A percentile compares a stretch with the other conserved stretches of the same genome.
These are phyloP conservation scores for Phaedon cochleariae DNA, from an alignment of 2,888 invertebrate genomes.

Conservation along the genomic window DNA sequence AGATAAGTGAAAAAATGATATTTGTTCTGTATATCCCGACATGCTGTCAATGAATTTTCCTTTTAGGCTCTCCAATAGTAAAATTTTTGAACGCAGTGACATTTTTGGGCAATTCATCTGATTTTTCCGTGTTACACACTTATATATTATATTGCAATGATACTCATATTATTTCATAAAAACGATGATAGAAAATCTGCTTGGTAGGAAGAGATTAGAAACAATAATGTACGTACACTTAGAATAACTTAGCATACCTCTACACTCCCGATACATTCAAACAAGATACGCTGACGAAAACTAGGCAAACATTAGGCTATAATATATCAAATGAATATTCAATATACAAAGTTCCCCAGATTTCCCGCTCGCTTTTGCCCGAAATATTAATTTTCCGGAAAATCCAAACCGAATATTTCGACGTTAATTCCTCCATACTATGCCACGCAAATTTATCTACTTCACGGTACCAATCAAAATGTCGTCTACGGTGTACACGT, in stretches of 20 bases:
- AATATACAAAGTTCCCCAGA: not conserved
- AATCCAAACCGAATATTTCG: conserved; percentile 28
- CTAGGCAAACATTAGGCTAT: not conserved
- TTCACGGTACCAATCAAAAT: conserved; percentile 41
- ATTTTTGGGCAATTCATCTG: too few species aligned
- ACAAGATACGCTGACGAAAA: not conserved
- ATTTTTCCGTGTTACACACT: too few species aligned
- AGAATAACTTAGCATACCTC: not conserved
- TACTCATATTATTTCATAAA: too few species aligned
- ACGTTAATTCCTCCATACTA: conserved; percentile 24
- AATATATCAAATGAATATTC: not conserved
- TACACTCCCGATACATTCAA: not conserved
- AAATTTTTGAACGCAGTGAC: too few species aligned
- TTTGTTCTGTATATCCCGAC: too few species aligned
- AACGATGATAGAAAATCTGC: too few species aligned
- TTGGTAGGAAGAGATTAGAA: too few species aligned
- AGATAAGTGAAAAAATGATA: too few species aligned
- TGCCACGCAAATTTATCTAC: conserved; percentile 37
- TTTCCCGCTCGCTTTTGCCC: not conserved
- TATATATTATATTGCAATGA: too few species aligned
- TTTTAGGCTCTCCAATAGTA: too few species aligned
- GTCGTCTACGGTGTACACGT: conserved; percentile 40
- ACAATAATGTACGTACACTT: too few species aligned
- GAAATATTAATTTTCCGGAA: conserved; percentile 15
- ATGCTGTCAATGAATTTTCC: too few species aligned